Evolutionary conservation across 1,140 invertebrate species (phyloP), one percentile per base, ranked within the genome.

Genomic region (Lasioglossum albipes): DNA sequence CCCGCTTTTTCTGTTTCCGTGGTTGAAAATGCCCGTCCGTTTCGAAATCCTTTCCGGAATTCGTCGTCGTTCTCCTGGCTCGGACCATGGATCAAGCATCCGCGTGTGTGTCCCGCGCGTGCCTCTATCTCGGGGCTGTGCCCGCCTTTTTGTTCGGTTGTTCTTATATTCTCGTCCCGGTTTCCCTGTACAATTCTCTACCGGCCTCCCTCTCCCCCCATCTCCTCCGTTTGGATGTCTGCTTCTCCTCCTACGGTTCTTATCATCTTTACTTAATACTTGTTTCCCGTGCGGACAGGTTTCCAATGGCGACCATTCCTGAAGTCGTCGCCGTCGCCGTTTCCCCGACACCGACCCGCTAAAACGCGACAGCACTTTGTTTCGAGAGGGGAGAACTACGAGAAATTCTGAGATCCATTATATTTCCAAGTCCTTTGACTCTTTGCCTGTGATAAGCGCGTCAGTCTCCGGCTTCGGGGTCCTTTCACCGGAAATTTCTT

Each of bases 401-500:
- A 79, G 77, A 62, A 68, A 75, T 80, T 75, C 79, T 80, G 65
- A 80, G 79, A 75, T 80, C 66, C 79, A 75, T 80, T 80, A 75
- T 75, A 65, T 69, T 64, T 75, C 65, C 79, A 75, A 67, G 79
- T 80, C 72, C 79, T 80, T 80, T 80, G 79, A 80, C 79, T 75
- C 79, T 80, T 80, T 75, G 54, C 57, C 73, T 66, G 57, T 80
- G 73, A 80, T 75, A 80, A 75, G 54, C 73, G 65, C 73, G 79
- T 80, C 79, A 75, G 79, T 67, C 65, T 75, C 42, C 73, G 66
- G 45, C 36, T 54, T 68, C 65, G 61, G 52, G 54, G 68, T 75
- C 73, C 41, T 80, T 69, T 75, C 79, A 67, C 18, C 54, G 57
- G 72, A 75, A 75, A 75, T 80, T 75, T 67, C 79, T 80, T 75